Conservation (phyloP, 2,113 vertebrate species). For the Ascaphus truei region DNA sequence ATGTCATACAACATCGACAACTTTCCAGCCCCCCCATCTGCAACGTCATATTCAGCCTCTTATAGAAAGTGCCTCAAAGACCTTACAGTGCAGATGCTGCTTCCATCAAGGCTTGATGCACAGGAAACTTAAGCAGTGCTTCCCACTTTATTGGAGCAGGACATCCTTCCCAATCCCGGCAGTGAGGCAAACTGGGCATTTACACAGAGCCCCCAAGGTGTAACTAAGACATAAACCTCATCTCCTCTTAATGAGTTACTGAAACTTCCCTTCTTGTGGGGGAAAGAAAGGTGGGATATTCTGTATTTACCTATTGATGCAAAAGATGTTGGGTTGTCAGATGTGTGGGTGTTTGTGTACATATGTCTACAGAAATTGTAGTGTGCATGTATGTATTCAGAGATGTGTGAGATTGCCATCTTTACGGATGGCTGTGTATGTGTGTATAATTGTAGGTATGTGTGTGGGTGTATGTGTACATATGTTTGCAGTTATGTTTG, state of each 20-base stretch:
- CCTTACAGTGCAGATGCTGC: slow-evolving; percentile 24
- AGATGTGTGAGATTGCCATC: neutral
- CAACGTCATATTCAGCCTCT: neutral
- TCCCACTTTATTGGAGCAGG: neutral
- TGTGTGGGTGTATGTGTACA: too few species aligned
- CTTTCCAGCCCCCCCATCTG: too few species aligned
- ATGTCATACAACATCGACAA: neutral
- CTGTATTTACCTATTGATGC: neutral
- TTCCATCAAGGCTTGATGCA: slow-evolving; percentile 14
- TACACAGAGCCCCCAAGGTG: neutral
- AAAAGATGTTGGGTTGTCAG: too few species aligned
- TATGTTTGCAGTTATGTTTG: too few species aligned
- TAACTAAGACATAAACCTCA: slow-evolving; percentile 8
- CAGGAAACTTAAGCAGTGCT: neutral
- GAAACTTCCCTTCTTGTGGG: neutral
- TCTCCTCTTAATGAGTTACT: slow-evolving; percentile 5
- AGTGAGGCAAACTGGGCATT: neutral
- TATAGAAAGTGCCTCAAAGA: slow-evolving; percentile 36
- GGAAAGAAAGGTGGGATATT: neutral
- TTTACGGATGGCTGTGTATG: neutral
- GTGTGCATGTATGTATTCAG: neutral
- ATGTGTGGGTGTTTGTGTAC: neutral
- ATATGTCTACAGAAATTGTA: neutral
- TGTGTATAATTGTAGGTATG: neutral
- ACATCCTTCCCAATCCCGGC: neutral